Conservation (phyloP, 2,113 vertebrate genomes). For the Callionymus lyra region DNA sequence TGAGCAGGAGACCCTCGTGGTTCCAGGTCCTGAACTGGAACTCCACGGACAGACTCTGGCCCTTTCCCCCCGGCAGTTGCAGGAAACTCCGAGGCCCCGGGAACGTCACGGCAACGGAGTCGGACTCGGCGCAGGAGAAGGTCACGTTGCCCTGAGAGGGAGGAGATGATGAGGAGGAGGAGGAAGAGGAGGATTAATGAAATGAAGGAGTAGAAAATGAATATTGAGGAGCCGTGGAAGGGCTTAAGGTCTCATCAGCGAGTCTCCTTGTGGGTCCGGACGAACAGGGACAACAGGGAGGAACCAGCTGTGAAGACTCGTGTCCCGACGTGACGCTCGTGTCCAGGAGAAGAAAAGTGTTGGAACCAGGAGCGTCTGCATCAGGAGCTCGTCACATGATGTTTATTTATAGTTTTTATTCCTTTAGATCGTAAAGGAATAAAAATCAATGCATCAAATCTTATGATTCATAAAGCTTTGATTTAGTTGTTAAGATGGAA, state of each 20-base stretch:
- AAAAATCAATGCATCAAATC: no score
- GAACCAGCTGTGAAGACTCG: conserved; percentile 16
- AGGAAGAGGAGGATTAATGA: background rate
- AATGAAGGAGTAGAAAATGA: conserved; percentile 21
- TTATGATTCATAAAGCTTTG: no score
- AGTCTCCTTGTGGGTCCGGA: conserved; percentile 36
- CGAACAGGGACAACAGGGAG: conserved; percentile 41
- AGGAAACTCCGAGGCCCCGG: conserved; percentile 73
- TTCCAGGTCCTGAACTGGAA: conserved; percentile 94
- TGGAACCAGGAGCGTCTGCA: no score
- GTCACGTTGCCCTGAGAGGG: conserved; percentile 74
- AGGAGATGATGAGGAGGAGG: background rate
- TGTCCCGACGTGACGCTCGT: background rate
- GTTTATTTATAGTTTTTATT: no score
- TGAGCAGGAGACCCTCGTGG: conserved; percentile 77
- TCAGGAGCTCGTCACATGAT: no score
- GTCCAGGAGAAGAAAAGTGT: no score
- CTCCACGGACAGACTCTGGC: conserved; percentile 38
- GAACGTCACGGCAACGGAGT: conserved; percentile 80
- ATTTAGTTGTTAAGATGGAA: no score
- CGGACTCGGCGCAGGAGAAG: conserved; percentile 73
- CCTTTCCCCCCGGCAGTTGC: conserved; percentile 43
- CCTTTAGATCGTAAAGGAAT: no score
- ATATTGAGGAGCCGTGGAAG: conserved; percentile 25
- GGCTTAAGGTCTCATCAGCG: conserved; percentile 21